Evolutionary conservation across 2,113 vertebrate species (phyloP), one percentile per base, ranked within the genome.

Genomic region (Aspiorhynchus laticeps): DNA sequence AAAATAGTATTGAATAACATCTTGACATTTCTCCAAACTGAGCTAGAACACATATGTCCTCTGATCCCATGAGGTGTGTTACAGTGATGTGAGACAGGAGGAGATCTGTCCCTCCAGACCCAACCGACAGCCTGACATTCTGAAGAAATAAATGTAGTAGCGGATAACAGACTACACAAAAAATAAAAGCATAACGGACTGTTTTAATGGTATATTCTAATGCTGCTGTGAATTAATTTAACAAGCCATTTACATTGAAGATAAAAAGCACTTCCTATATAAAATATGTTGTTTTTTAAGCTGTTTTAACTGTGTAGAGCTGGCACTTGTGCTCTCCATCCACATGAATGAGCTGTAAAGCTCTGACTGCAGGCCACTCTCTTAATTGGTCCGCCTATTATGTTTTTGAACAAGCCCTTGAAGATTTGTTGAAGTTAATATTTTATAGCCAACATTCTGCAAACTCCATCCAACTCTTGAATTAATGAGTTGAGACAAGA

Each of bases 361-460:
- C 87, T 74, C 89, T 90, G 88, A 91, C 94, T 91, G 82, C 86
- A 71, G 93, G 93, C 94, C 85, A 84, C 89, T 92, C 90, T 89
- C 93, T 93, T 96, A 96, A 96, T 95, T 95, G 94, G 92, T 96
- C 95, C 94, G 94, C 93, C 94, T 95, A 92, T 93, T 91, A 93
- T 91, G 93, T 93, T 95, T 94, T 95, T 91, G 82, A 93, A 94
- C 93, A 91, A 91, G 92, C 92, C 95, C 95, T 96, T 93, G 87
- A 93, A 96, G 93, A 95, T 94, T 95, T 95, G 94, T 96, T 91
- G 92, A 94, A 93, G 93, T 95, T 93, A 93, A 95, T 95, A 93
- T 96, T 96, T 94, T 92, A 95, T 95, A 91, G 88, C 91, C 87
- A 86, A 91, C 91, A 86, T 93, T 93, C 92, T 63, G 94, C 93